These are phyloP conservation scores for Struthio camelus DNA, from an alignment of 2,113 vertebrate species.

Conservation along the genomic window DNA sequence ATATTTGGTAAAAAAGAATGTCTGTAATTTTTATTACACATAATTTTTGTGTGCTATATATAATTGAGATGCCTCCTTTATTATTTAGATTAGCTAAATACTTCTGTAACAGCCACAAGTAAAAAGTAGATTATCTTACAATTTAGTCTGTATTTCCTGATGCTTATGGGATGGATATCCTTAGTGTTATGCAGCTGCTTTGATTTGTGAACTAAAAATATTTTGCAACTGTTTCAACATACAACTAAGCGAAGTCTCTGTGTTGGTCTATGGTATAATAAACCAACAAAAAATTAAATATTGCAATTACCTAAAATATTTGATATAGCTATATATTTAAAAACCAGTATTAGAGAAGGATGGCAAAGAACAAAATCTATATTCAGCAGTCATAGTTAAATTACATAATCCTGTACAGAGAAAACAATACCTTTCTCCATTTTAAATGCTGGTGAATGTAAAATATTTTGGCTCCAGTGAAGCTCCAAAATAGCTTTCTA, in stretches of 20 bases:
- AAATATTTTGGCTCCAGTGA: not conserved
- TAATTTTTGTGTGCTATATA: not conserved
- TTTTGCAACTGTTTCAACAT: slow-evolving; percentile 34
- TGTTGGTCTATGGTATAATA: not conserved
- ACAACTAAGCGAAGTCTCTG: not conserved
- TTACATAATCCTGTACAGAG: not conserved
- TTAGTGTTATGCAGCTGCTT: slow-evolving; percentile 34
- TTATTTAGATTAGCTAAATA: not conserved
- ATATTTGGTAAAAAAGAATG: not conserved
- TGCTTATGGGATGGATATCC: not conserved
- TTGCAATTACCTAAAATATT: not conserved
- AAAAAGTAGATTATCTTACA: not conserved
- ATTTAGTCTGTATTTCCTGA: not conserved
- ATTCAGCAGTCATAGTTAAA: slow-evolving; percentile 2
- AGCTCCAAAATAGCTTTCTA: slow-evolving; percentile 8
- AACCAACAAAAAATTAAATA: not conserved
- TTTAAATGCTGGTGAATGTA: slow-evolving; percentile 12
- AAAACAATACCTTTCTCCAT: not conserved
- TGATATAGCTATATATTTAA: not conserved
- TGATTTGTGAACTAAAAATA: slow-evolving; percentile 38
- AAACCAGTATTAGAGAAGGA: not conserved
- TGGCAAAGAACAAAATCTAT: not conserved
- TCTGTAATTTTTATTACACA: not conserved
- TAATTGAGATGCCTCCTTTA: not conserved
- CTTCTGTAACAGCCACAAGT: not conserved